These are phyloP conservation scores for Microctonus aethiopoides DNA, from an alignment of 2,888 invertebrate genomes.

Conservation along the genomic window DNA sequence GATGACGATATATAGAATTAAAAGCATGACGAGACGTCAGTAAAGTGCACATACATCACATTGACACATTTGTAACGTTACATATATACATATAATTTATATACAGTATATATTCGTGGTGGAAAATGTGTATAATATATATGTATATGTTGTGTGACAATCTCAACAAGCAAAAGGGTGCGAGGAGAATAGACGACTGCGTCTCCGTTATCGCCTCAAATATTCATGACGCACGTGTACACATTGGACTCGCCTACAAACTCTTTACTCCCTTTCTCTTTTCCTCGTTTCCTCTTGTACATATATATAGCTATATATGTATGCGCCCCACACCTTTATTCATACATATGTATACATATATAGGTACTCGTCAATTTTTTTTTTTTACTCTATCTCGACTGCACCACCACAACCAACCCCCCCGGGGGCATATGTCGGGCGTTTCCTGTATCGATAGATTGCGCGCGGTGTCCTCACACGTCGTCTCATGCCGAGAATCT, in stretches of 20 bases:
- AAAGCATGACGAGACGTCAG: conserved; percentile 30
- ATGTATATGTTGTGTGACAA: not conserved
- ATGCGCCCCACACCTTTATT: too few relatives aligned
- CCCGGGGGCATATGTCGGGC: conserved; percentile 41
- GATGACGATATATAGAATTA: conserved; percentile 27
- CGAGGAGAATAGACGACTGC: conserved; percentile 37
- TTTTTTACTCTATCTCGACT: not conserved
- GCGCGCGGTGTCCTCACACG: conserved; percentile 40
- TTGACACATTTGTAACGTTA: conserved; percentile 18
- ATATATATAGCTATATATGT: too few relatives aligned
- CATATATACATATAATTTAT: too few relatives aligned
- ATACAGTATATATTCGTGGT: too few relatives aligned
- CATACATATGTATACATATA: too few relatives aligned
- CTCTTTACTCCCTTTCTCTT: not conserved
- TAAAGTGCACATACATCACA: not conserved
- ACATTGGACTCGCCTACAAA: conserved; percentile 29
- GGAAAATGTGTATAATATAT: not conserved
- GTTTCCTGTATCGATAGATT: conserved; percentile 61
- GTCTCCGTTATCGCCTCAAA: conserved; percentile 45
- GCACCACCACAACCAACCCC: conserved; percentile 30
- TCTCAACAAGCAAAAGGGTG: conserved; percentile 24
- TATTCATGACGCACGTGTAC: conserved; percentile 43
- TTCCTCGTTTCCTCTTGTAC: too few relatives aligned
- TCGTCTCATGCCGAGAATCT: conserved; percentile 43
- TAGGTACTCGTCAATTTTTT: conserved; percentile 40